Evolutionary conservation across 2,797 vertebrate genomes (phyloP), one percentile per base, ranked within the genome.

Genomic region (Coreius guichenoti): DNA sequence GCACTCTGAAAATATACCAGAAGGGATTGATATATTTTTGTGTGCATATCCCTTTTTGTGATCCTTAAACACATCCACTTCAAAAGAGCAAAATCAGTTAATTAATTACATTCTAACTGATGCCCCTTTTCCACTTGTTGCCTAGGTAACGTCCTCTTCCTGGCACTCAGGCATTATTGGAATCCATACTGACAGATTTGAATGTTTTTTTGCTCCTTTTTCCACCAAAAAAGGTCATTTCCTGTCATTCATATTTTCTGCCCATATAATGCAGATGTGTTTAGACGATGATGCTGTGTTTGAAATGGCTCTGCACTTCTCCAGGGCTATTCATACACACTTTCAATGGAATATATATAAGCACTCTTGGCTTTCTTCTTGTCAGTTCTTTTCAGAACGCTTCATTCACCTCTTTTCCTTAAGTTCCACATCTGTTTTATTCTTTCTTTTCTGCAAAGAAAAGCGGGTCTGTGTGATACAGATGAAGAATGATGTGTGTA

Each of bases 111-210:
- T 93, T 89, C 88, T 83, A 94, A 93, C 92, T 89, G 91, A 94
- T 94, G 94, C 93, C 93, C 93, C 95, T 95, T 95, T 93, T 90
- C 92, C 90, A 92, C 89, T 72, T 89, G 93, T 94, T 93, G 89
- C 92, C 90, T 93, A 93, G 89, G 93, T 90, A 94, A 94, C 93
- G 54, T 67, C 78, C 54, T 82, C 74, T 26, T 33, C 82, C 81
- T 84, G 14, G 78, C 65, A 39, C 49, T 72, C 79, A 63, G 33
- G 76, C 87, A 80, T 86, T 78, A 63, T 84, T 61, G 4, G 78
- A 56, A 77, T 83, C 80, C 86, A 83, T 83, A 86, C 68, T 85
- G 89, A 90, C 84, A 58, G 68, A 47, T 83, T 47, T 54, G 21
- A 58, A 81, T 65, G 67, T 72, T 49, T 84, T 67, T 78, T 36